These are phyloP conservation scores for Brachionus rubens DNA, from an alignment of 1,140 invertebrate species.

Conservation along the genomic window DNA sequence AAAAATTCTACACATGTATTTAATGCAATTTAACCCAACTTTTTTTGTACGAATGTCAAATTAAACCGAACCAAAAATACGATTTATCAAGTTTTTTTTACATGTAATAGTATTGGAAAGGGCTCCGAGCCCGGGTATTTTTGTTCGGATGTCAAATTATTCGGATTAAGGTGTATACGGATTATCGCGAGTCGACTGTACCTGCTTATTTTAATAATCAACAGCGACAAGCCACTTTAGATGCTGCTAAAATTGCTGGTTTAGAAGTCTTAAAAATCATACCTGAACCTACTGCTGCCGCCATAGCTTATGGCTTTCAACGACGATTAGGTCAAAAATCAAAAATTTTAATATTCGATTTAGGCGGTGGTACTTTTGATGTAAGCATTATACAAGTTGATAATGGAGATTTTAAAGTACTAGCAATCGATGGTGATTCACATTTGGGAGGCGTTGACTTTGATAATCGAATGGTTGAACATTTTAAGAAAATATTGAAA, in stretches of 20 bases:
- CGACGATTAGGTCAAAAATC: slow-evolving; percentile 54
- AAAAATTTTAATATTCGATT: slow-evolving; percentile 54
- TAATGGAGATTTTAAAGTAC: slow-evolving; percentile 45
- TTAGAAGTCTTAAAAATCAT: slow-evolving; percentile 63
- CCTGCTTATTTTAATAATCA: slow-evolving; percentile 64
- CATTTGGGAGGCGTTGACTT: slow-evolving; percentile 51
- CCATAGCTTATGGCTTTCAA: slow-evolving; percentile 62
- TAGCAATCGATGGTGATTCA: slow-evolving; percentile 45
- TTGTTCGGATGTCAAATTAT: too few species aligned
- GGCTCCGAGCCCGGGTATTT: slow-evolving; percentile 53
- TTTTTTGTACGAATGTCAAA: slow-evolving; percentile 63
- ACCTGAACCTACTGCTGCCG: slow-evolving; percentile 62
- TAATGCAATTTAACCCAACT: too few species aligned
- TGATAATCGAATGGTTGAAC: slow-evolving; percentile 52
- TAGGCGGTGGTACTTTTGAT: slow-evolving; percentile 48
- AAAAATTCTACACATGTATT: too few species aligned
- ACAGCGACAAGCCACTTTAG: slow-evolving; percentile 63
- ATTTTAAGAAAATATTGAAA: slow-evolving; percentile 51
- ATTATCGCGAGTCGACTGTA: too few species aligned
- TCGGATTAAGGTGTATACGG: too few species aligned
- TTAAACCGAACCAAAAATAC: too few species aligned
- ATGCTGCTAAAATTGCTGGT: slow-evolving; percentile 63
- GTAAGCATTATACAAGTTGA: slow-evolving; percentile 44
- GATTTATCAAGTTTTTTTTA: too few species aligned
- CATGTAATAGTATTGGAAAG: slow-evolving; percentile 52